A percentile compares a stretch with the other conserved stretches of the same genome.
Evolutionary conservation across 2,888 invertebrate genomes (phyloP).

Genomic region (Loripinus fragilis): DNA sequence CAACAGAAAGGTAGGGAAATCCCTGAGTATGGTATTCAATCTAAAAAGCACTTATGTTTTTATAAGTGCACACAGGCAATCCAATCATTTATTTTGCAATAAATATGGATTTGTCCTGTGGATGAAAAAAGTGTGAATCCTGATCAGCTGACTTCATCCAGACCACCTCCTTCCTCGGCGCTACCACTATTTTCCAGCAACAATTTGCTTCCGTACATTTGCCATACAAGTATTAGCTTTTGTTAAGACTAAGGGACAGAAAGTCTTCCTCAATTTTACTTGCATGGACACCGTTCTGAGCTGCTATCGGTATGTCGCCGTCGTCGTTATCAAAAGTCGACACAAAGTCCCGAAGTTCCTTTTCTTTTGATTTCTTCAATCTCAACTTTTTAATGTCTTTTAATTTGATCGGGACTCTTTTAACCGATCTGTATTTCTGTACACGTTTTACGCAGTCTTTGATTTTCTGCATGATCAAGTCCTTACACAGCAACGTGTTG

Average conservation of each 20-base stretch:
- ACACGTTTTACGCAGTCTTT: constrained; percentile 74
- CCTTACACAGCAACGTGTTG: constrained; percentile 82
- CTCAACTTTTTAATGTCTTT: constrained; percentile 72
- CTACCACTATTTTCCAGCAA: too few relatives aligned
- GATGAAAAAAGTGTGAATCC: too few relatives aligned
- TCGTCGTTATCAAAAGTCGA: constrained; percentile 57
- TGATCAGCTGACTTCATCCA: too few relatives aligned
- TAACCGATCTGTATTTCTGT: constrained; percentile 60
- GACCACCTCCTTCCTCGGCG: too few relatives aligned
- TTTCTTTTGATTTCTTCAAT: constrained; percentile 59
- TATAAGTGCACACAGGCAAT: too few relatives aligned
- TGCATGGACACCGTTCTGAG: neutral
- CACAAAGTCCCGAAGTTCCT: constrained; percentile 54
- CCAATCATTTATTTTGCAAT: too few relatives aligned
- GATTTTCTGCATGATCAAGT: constrained; percentile 81
- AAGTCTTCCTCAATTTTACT: neutral
- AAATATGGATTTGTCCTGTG: too few relatives aligned
- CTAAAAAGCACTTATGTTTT: too few relatives aligned
- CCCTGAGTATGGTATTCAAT: too few relatives aligned
- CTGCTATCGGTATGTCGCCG: constrained; percentile 50
- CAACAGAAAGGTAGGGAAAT: too few relatives aligned
- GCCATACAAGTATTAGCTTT: too few relatives aligned
- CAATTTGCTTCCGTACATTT: too few relatives aligned
- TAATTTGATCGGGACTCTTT: constrained; percentile 69
- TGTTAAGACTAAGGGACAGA: neutral